phyloP scores from a whole-genome alignment of 2,113 vertebrate genomes.

The Crocuta crocuta region DNA sequence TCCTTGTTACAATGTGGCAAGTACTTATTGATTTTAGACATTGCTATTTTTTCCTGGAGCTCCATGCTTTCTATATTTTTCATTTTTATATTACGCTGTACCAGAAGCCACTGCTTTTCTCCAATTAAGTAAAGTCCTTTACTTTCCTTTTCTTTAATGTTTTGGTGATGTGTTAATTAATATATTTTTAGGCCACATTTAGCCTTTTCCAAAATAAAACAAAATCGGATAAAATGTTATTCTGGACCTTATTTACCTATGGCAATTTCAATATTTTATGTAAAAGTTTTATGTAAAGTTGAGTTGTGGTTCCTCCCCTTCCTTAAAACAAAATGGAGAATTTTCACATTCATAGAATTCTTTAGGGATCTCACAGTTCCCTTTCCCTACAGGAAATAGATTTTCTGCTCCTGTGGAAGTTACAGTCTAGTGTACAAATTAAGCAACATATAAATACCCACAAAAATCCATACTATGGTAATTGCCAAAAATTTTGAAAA shows the following conservation, averaged over 20 bases:
- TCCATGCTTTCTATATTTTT: conserved; percentile 42
- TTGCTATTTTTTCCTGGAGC: conserved; percentile 14
- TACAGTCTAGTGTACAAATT: neutral
- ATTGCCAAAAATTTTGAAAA: neutral
- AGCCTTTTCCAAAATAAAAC: neutral
- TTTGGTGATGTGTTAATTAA: neutral
- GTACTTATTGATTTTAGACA: conserved; percentile 54
- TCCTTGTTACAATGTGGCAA: conserved; percentile 44
- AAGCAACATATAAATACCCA: neutral
- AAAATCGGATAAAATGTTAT: neutral
- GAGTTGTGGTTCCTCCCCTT: neutral
- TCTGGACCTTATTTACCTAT: neutral
- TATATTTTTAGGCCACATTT: neutral
- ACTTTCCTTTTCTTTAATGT: neutral
- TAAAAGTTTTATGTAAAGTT: neutral
- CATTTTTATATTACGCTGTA: conserved; percentile 33
- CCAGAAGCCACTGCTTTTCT: neutral
- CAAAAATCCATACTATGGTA: neutral
- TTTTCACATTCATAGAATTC: neutral
- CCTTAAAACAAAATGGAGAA: neutral
- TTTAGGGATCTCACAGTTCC: neutral
- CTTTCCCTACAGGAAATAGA: neutral
- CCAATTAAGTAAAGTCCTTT: neutral
- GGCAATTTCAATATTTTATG: neutral
- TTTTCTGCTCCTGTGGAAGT: neutral